Conservation (phyloP, 2,797 vertebrate genomes). For the Pseudomugil gertrudae region DNA sequence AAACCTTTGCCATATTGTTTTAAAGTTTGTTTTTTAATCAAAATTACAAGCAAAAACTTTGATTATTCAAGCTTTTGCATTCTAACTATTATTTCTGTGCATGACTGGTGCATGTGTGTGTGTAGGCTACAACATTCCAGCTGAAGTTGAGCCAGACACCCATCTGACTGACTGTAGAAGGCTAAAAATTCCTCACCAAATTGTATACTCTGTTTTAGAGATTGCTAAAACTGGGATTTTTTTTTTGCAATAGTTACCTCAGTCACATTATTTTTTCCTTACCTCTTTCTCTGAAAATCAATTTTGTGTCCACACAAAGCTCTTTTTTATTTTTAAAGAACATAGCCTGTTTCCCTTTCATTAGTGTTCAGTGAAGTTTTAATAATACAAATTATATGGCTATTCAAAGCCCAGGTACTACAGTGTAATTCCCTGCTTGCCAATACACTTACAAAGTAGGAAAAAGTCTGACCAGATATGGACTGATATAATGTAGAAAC, state of each 20-base stretch:
- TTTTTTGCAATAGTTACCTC: slow-evolving; percentile 27
- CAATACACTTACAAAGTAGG: slow-evolving; percentile 12
- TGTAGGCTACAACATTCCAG: slow-evolving; percentile 6
- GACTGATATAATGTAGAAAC: slow-evolving; percentile 3
- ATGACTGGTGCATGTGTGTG: slow-evolving; percentile 5
- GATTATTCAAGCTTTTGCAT: neutral
- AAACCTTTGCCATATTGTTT: neutral
- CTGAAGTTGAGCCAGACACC: slow-evolving; percentile 40
- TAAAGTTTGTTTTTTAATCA: neutral
- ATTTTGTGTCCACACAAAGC: no score
- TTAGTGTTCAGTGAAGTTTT: slow-evolving; percentile 37
- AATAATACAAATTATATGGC: slow-evolving; percentile 21
- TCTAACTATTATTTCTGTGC: slow-evolving; percentile 6
- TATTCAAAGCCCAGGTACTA: slow-evolving; percentile 16
- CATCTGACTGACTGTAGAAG: slow-evolving; percentile 58
- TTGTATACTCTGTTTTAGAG: slow-evolving; percentile 45
- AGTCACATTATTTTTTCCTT: slow-evolving; percentile 24
- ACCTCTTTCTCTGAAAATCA: slow-evolving; percentile 29
- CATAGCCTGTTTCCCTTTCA: slow-evolving; percentile 22
- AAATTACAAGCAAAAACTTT: neutral
- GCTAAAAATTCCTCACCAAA: slow-evolving; percentile 42
- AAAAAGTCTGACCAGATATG: neutral
- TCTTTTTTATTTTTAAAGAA: neutral
- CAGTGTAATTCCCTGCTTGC: slow-evolving; percentile 11
- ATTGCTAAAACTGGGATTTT: slow-evolving; percentile 39